Conservation (phyloP, 2,113 vertebrate species). For the Gymnogyps californianus region DNA sequence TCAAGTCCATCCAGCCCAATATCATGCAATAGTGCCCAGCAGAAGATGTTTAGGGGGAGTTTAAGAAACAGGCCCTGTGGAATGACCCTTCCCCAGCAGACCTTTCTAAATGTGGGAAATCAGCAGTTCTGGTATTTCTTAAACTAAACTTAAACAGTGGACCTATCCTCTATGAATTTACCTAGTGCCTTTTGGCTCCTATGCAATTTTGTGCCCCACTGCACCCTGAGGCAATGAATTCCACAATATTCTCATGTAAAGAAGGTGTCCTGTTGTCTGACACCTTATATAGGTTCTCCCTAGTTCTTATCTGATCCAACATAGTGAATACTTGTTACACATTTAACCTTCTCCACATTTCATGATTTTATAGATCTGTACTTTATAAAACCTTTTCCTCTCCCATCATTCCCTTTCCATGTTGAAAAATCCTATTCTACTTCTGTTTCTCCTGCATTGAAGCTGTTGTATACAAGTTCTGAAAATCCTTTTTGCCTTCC, state of each 20-base stretch:
- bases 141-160: not conserved
- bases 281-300: not conserved
- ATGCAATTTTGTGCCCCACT: not conserved
- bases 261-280: not conserved
- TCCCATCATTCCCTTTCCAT: not conserved
- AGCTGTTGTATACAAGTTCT: not conserved
- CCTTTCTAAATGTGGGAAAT: not conserved
- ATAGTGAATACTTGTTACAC: not conserved
- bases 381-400: not conserved
- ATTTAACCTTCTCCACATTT: not conserved
- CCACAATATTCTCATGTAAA: not conserved
- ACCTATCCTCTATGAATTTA: not conserved
- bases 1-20: not conserved
- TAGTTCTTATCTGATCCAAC: not conserved
- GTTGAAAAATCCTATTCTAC: not conserved
- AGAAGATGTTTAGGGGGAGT: not conserved
- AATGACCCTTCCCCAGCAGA: not conserved
- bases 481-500: not conserved
- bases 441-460: not conserved
- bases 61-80: not conserved
- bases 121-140: not conserved
- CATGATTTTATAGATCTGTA: not conserved
- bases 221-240: not conserved
- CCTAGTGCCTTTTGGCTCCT: not conserved
- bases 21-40: not conserved